Evolutionary conservation across 2,113 vertebrate genomes (phyloP), one percentile per base, ranked within the genome.

Genomic region (Chloropsis hardwickii): DNA sequence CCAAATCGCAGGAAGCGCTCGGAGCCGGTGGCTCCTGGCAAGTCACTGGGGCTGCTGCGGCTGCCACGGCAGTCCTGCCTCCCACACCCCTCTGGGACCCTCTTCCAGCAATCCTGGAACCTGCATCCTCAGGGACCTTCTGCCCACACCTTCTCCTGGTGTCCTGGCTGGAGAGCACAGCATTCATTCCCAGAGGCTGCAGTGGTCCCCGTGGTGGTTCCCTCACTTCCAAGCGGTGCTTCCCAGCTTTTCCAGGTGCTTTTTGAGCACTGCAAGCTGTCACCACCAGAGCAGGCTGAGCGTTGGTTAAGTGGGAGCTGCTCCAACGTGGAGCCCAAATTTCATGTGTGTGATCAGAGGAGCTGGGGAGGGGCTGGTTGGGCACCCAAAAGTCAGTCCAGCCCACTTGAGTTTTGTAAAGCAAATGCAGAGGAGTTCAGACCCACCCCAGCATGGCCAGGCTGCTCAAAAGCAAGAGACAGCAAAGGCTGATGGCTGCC

Each of bases 321-420:
- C 27, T 62, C 9, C 18, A 11, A 4, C 0, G 0, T 2, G 9
- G 69, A 81, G 31, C 80, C 66, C 71, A 11, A 3, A 85, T 58
- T 76, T 28, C 22, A 6, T 0, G 0, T 29, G 23, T 29, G 14
- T 0, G 0, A 22, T 9, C 37, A 18, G 24, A 44, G 24, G 47
- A 67, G 47, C 4, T 4, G 2, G 7, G 25, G 10, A 48, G 21
- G 14, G 16, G 9, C 31, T 51, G 35, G 19, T 5, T 51, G 74
- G 50, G 50, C 56, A 56, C 47, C 47, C 47, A 47, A 74, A 65
- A 27, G 12, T 1, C 17, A 29, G 28, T 20, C 31, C 51, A 74
- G 40, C 23, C 11, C 5, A 0, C 11, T 1, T 1, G 8, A 44
- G 58, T 25, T 57, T 53, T 53, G 12, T 31, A 29, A 74, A 25